Conservation (phyloP, 1,140 invertebrate genomes). For the Ruditapes philippinarum region DNA sequence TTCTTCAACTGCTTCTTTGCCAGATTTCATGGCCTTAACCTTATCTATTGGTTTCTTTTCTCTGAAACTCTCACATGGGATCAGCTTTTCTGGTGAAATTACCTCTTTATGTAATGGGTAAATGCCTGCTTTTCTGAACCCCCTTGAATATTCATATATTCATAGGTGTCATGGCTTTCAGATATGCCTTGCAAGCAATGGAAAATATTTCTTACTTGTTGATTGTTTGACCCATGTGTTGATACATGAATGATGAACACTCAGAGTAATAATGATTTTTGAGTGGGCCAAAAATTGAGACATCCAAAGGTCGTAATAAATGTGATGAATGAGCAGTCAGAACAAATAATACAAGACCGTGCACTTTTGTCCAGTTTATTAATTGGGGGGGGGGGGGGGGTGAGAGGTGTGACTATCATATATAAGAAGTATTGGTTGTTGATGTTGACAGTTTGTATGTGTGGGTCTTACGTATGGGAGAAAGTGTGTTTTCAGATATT, state of each 20-base stretch:
- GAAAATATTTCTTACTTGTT: too few species aligned
- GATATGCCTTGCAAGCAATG: constrained; percentile 28
- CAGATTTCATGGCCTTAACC: neutral
- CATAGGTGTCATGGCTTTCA: neutral
- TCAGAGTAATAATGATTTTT: too few species aligned
- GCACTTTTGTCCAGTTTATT: constrained; percentile 18
- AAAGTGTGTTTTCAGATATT: constrained; percentile 35
- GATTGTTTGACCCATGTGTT: neutral
- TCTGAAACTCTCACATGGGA: too few species aligned
- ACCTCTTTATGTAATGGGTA: too few species aligned
- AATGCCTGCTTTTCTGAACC: constrained; percentile 7
- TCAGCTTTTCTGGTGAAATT: too few species aligned
- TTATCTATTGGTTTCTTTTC: too few species aligned
- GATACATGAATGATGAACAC: neutral
- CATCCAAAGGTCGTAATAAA: too few species aligned
- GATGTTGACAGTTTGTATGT: neutral
- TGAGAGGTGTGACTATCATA: constrained; percentile 29
- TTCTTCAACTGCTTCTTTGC: too few species aligned
- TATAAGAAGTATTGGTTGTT: too few species aligned
- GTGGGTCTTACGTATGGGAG: too few species aligned
- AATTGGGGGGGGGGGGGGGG: neutral
- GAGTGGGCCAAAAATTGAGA: too few species aligned
- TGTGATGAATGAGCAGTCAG: too few species aligned
- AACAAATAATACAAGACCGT: constrained; percentile 34
- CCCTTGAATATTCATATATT: neutral